Evolutionary conservation across 2,113 vertebrate species (phyloP).

Genomic region (Coturnix japonica): DNA sequence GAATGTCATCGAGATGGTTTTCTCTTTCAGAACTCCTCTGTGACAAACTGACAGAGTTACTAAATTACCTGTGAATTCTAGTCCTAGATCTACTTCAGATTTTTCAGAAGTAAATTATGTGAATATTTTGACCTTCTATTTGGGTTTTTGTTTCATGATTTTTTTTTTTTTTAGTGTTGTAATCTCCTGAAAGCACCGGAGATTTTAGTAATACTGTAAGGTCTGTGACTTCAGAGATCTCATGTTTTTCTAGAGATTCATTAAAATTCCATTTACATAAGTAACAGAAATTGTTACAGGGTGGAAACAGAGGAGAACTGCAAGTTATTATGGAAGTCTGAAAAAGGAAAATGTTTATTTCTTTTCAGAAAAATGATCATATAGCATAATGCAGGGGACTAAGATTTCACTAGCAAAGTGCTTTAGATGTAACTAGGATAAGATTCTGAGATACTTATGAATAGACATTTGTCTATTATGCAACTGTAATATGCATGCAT

Average conservation of each 20-base stretch:
- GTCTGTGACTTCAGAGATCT: background rate
- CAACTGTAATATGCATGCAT: background rate
- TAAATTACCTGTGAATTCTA: background rate
- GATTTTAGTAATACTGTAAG: background rate
- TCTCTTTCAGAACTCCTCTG: background rate
- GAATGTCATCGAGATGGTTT: background rate
- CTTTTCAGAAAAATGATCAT: background rate
- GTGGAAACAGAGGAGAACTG: background rate
- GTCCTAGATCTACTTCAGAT: background rate
- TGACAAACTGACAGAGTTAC: background rate
- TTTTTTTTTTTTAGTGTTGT: background rate
- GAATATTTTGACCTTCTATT: background rate
- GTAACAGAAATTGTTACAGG: background rate
- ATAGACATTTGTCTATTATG: too few relatives aligned
- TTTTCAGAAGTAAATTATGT: background rate
- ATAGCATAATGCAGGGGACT: background rate
- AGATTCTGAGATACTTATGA: background rate
- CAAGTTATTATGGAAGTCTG: background rate
- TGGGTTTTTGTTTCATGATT: background rate
- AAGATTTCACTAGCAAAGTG: background rate
- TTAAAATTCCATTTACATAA: background rate
- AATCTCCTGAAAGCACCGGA: rapidly evolving
- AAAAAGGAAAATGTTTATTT: background rate
- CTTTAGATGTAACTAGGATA: background rate
- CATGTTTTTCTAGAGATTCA: background rate